A percentile compares a stretch with the other conserved stretches of the same genome.
Conservation (phyloP, 2,797 vertebrate genomes). For the Betta splendens region DNA sequence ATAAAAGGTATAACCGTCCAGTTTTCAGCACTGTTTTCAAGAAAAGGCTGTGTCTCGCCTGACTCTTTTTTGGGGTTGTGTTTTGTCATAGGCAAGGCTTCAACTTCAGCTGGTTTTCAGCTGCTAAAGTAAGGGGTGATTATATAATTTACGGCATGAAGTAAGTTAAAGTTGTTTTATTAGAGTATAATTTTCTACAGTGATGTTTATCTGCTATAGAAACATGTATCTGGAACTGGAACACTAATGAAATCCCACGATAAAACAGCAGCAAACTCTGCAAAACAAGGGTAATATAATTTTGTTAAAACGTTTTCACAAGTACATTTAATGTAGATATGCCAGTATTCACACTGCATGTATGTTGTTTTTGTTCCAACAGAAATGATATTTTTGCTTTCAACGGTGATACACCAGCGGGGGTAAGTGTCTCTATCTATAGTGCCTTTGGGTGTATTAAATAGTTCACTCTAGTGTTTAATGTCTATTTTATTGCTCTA, state of each 20-base stretch:
- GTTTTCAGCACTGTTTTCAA: not conserved
- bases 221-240: constrained; percentile 22
- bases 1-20: constrained; percentile 60
- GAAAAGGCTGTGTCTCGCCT: not conserved
- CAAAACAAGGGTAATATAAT: constrained; percentile 55
- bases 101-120: constrained; percentile 57
- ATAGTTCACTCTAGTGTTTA: not conserved
- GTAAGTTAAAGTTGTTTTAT: not conserved
- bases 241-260: constrained; percentile 43
- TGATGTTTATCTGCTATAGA: constrained; percentile 48
- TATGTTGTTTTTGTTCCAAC: constrained; percentile 43
- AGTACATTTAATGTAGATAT: constrained; percentile 15
- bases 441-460: not conserved
- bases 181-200: constrained; percentile 13
- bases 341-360: constrained; percentile 6
- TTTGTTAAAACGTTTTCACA: not conserved
- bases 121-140: constrained; percentile 63
- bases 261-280: constrained; percentile 38
- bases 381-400: constrained; percentile 91
- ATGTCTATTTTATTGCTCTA: constrained; percentile 47
- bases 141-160: not conserved
- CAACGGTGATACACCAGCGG: constrained; percentile 75
- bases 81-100: constrained; percentile 56
- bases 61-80: not conserved
- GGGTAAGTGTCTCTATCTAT: constrained; percentile 71